A percentile compares a stretch with the other conserved stretches of the same genome.
Conservation (phyloP, 2,888 invertebrate species). For the Agrotis clavis region DNA sequence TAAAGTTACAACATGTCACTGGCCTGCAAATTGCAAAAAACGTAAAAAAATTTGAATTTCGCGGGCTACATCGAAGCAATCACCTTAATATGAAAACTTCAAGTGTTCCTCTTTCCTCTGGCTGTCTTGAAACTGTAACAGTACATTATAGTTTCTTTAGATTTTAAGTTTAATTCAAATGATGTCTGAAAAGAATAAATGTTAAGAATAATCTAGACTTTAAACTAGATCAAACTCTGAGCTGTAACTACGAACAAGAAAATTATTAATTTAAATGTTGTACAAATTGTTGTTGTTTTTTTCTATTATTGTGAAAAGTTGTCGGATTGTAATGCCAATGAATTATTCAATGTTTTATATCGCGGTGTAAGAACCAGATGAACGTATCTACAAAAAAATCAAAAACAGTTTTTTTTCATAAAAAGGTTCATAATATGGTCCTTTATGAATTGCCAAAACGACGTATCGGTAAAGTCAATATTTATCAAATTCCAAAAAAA, state of each 20-base stretch:
- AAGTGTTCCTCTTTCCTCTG: background rate
- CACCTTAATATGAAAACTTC: background rate
- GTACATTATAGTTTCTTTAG: constrained; percentile 4
- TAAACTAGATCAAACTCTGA: background rate
- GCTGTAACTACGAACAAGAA: constrained; percentile 11
- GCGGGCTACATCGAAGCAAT: no score
- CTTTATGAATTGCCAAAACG: no score
- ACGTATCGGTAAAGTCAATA: no score
- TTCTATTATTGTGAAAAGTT: constrained; percentile 22
- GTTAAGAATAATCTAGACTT: background rate
- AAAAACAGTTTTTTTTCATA: no score
- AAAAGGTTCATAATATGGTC: no score
- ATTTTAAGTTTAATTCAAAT: constrained; percentile 17
- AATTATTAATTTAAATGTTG: constrained; percentile 8
- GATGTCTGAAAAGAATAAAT: constrained; percentile 9
- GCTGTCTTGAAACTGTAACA: background rate
- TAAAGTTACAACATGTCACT: no score
- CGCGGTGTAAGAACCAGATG: no score
- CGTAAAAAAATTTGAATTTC: no score
- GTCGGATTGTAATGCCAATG: constrained; percentile 15
- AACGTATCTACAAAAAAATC: no score
- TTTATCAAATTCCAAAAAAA: no score
- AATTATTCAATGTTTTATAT: constrained; percentile 21
- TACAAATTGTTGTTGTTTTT: constrained; percentile 29
- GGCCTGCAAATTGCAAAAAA: no score